Evolutionary conservation across 2,888 invertebrate genomes (phyloP).

Genomic region (Eupithecia centaureata): DNA sequence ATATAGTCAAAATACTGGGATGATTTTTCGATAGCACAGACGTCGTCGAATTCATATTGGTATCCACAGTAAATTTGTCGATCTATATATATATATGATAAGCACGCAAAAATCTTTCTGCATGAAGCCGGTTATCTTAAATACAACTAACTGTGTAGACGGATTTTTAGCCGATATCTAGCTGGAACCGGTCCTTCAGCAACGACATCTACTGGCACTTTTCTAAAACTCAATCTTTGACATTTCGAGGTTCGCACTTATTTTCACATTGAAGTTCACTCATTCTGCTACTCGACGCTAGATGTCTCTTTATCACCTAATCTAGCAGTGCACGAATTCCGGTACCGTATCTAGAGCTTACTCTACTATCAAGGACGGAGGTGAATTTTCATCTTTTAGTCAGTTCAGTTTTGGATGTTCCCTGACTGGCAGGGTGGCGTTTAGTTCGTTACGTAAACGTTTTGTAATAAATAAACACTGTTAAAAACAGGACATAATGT

Average conservation of each 20-base stretch:
- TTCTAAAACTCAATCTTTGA: neutral
- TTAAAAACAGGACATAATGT: neutral
- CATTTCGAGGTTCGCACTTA: neutral
- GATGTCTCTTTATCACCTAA: slow-evolving; percentile 49
- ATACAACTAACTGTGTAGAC: too few relatives aligned
- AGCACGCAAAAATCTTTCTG: too few relatives aligned
- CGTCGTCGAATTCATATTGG: too few relatives aligned
- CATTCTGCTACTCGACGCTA: slow-evolving; percentile 52
- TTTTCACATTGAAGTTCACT: neutral
- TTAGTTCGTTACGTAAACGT: slow-evolving; percentile 74
- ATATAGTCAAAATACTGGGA: too few relatives aligned
- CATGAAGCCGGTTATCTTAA: too few relatives aligned
- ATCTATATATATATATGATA: too few relatives aligned
- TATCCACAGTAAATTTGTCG: too few relatives aligned
- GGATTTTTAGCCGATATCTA: neutral
- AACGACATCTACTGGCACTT: neutral
- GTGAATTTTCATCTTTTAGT: slow-evolving; percentile 63
- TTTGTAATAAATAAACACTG: slow-evolving; percentile 52
- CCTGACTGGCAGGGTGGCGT: slow-evolving; percentile 73
- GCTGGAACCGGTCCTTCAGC: too few relatives aligned
- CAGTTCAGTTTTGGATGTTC: slow-evolving; percentile 76
- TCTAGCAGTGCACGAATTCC: neutral
- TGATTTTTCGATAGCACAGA: too few relatives aligned
- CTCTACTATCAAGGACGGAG: slow-evolving; percentile 27
- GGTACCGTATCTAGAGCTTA: neutral